Evolutionary conservation across 2,797 vertebrate genomes (phyloP).

Genomic region (Muscicapa striata): DNA sequence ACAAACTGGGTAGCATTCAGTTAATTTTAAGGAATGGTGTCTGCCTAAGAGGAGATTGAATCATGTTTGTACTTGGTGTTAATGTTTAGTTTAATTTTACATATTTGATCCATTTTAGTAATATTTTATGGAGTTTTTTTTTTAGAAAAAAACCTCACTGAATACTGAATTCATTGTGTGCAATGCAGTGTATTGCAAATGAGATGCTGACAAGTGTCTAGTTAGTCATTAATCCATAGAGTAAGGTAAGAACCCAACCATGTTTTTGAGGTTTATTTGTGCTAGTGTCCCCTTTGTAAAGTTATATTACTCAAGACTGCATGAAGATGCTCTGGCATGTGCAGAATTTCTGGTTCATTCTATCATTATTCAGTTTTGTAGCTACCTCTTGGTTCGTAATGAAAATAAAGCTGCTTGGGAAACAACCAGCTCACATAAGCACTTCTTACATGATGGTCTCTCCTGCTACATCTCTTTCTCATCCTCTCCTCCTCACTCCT

Average conservation of each 20-base stretch:
- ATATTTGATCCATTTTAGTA: background rate
- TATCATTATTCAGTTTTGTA: background rate
- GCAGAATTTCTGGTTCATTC: background rate
- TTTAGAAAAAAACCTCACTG: background rate
- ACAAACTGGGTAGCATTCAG: background rate
- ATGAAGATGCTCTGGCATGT: background rate
- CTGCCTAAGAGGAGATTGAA: background rate
- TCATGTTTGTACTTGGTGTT: background rate
- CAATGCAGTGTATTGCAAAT: background rate
- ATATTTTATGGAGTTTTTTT: background rate
- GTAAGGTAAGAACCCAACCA: background rate
- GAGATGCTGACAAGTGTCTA: background rate
- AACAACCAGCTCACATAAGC: background rate
- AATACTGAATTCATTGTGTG: background rate
- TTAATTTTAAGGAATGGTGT: background rate
- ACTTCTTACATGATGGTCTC: background rate
- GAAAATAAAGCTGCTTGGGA: background rate
- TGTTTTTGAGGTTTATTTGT: background rate
- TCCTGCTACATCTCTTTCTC: background rate
- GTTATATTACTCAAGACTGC: background rate
- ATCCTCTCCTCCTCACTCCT: background rate
- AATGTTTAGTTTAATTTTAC: background rate
- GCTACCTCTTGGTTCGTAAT: background rate
- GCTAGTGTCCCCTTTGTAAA: background rate
- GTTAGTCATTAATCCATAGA: background rate